A percentile compares a stretch with the other conserved stretches of the same genome.
Evolutionary conservation across 2,797 vertebrate species (phyloP).

Genomic region (Micromesistius poutassou): DNA sequence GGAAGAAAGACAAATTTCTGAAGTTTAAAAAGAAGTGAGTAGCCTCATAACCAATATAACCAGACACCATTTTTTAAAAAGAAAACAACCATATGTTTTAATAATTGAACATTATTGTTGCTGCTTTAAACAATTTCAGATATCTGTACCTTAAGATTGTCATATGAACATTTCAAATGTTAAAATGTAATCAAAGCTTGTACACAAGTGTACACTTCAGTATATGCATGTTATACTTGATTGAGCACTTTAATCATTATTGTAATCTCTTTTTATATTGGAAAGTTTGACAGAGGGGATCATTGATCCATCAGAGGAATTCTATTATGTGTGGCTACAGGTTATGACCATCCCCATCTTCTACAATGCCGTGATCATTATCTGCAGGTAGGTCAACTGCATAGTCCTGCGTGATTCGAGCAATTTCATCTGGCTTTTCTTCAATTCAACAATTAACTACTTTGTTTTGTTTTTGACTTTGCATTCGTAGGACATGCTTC

Average conservation of each 20-base stretch:
- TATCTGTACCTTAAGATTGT: too few species aligned
- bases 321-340: constrained; percentile 86
- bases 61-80: background rate
- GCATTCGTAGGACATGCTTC: constrained; percentile 79
- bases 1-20: constrained; percentile 25
- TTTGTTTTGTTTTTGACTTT: background rate
- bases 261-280: background rate
- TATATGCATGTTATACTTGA: background rate
- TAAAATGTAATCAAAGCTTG: background rate
- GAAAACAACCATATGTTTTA: background rate
- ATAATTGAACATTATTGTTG: too few species aligned
- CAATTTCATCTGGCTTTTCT: background rate
- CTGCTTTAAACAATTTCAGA: too few species aligned
- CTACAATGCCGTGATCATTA: constrained; percentile 87
- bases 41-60: background rate
- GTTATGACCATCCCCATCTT: constrained; percentile 82
- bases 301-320: constrained; percentile 82
- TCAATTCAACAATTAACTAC: background rate
- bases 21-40: constrained; percentile 70
- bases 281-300: constrained; percentile 69
- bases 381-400: constrained; percentile 77
- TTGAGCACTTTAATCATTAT: background rate
- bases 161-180: background rate
- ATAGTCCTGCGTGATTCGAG: background rate
- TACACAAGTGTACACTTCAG: background rate